Base-by-base conservation (phyloP, 2,797 vertebrate genomes). In the Zalophus californianus region DNA sequence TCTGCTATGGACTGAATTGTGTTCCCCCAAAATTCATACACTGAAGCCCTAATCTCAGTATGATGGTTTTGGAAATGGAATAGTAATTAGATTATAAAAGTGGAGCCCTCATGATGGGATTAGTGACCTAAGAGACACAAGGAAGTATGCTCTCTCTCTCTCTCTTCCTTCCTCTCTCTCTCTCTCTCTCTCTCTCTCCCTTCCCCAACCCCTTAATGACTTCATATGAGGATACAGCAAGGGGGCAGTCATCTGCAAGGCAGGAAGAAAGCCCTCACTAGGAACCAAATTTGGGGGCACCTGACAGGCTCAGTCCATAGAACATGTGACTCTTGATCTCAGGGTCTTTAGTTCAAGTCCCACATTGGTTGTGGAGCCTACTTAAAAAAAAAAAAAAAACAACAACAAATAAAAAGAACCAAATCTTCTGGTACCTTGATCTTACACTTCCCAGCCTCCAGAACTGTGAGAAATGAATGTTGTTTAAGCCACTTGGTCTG, bases 161-260 rank as follows among this genome's bases (percentile, higher is more conserved):
- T 44, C 41, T 29, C 52, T 21, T 7, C 21, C 56, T 58, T 3
- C 8, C 5, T 64, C 6, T 32, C 35, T 35, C 8, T 68, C n/a
- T 35, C 4, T 35, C 66, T 50, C 35, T 38, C 27, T 62, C 9
- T 54, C 10, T 12, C 5, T 11, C 10, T 64, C 7, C 7, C 44
- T 20, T 8, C 35, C 15, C 7, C 14, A 4, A 27, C 27, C 1
- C 7, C 2, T 48, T 15, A n/a, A 2, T 35, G n/a, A 68, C 21
- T n/a, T 50, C 14, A 1, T 3, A 5, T 73, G 32, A 84, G 10
- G 18, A 56, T 50, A 20, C 5, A 32, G 29, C 7, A 85, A 94
- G 80, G 64, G 29, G 52, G 6, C 1, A 29, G 7, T 54, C 50
- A 18, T 84, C 38, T 80, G 12, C 21, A n/a, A 29, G 1, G 1